phyloP scores from a whole-genome alignment of 2,888 invertebrate species.

The Erannis defoliaria region DNA sequence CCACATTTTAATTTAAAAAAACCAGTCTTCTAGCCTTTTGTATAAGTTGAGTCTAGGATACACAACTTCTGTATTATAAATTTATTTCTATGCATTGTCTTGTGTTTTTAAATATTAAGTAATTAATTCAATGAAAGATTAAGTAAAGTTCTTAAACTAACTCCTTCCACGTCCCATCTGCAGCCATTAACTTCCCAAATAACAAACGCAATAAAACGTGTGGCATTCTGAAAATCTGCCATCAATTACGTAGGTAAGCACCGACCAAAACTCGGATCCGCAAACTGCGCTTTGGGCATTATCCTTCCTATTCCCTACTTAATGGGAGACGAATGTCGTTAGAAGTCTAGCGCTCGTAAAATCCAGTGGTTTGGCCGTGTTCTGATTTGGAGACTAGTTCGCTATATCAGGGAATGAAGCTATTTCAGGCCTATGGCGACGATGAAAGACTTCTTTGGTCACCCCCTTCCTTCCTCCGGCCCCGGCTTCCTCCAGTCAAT shows the following conservation, averaged over 20 bases:
- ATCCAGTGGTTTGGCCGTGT: constrained; percentile 66
- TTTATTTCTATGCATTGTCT: too few relatives aligned
- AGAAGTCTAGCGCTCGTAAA: constrained; percentile 80
- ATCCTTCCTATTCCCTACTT: constrained; percentile 78
- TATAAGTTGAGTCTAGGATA: too few relatives aligned
- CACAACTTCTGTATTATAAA: too few relatives aligned
- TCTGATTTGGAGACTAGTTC: constrained; percentile 53
- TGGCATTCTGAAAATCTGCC: constrained; percentile 61
- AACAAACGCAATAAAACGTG: constrained; percentile 46
- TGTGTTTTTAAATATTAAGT: not conserved
- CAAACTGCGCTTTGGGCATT: constrained; percentile 78
- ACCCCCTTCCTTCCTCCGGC: too few relatives aligned
- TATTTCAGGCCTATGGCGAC: too few relatives aligned
- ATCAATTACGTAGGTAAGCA: constrained; percentile 70
- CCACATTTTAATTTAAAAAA: too few relatives aligned
- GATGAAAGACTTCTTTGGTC: too few relatives aligned
- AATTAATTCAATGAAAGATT: not conserved
- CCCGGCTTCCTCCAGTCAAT: too few relatives aligned
- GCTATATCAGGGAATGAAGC: too few relatives aligned
- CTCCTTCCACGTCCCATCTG: constrained; percentile 11
- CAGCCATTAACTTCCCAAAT: constrained; percentile 38
- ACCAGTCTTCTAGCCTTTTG: too few relatives aligned
- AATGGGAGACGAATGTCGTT: constrained; percentile 82
- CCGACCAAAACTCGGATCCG: constrained; percentile 72
- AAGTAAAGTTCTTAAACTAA: not conserved